These are phyloP conservation scores for Leptopilina drosophilae DNA, from an alignment of 2,888 invertebrate species.

Conservation along the genomic window DNA sequence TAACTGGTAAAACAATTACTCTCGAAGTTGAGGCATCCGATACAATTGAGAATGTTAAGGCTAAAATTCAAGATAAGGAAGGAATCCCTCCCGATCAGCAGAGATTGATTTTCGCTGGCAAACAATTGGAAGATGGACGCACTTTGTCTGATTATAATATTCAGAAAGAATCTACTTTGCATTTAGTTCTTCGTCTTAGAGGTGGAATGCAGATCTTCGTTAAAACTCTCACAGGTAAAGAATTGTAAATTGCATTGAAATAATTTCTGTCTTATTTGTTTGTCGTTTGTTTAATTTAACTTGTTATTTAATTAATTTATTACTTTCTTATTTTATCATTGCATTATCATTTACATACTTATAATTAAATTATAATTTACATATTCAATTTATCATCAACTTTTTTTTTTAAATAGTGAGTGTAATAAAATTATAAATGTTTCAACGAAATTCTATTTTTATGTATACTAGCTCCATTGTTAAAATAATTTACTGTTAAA, in stretches of 20 bases:
- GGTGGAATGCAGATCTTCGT: slow-evolving; percentile 68
- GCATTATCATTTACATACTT: no score
- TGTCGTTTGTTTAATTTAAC: not conserved
- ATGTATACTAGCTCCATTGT: no score
- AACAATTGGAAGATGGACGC: slow-evolving; percentile 65
- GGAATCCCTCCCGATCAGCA: slow-evolving; percentile 67
- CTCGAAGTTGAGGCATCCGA: slow-evolving; percentile 65
- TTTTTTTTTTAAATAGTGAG: no score
- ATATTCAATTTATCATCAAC: no score
- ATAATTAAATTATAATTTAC: no score
- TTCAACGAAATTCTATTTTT: no score
- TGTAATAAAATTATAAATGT: no score
- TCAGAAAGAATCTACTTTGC: slow-evolving; percentile 65
- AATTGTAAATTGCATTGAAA: no score
- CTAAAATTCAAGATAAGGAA: slow-evolving; percentile 66
- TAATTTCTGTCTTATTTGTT: no score
- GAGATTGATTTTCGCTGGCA: slow-evolving; percentile 65
- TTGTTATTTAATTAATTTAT: not conserved
- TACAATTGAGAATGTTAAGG: slow-evolving; percentile 65
- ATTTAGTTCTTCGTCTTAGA: slow-evolving; percentile 61
- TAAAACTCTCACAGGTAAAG: slow-evolving; percentile 60
- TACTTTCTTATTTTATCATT: no score
- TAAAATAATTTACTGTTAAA: no score
- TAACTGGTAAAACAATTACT: slow-evolving; percentile 61
- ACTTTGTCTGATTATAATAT: slow-evolving; percentile 65